Evolutionary conservation across 2,113 vertebrate genomes (phyloP), one percentile per base, ranked within the genome.

Genomic region (Harpagus bidentatus): DNA sequence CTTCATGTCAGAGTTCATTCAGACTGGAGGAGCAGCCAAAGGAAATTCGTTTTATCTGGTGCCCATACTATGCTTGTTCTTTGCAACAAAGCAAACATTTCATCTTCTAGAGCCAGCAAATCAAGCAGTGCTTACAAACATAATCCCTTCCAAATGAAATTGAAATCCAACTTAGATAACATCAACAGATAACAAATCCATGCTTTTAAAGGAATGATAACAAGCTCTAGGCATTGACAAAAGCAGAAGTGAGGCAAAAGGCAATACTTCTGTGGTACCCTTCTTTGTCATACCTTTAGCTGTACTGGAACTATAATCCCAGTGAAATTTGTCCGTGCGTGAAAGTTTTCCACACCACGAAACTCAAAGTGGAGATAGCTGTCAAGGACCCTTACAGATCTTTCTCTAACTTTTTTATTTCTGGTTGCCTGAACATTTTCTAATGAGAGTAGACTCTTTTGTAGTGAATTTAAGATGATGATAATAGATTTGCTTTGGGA

Each of bases 121-220:
- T 90, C 84, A 88, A 82, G 53, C 26, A 70, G 16, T 66, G 42
- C 38, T 83, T 82, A 72, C 87, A 90, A 93, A 90, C 18, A 69
- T 74, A 96, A 96, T 90, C 66, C 40, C 42, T 88, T 96, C 55
- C 42, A 92, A 83, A 93, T 70, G 88, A 90, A 94, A 94, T 47
- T 62, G 45, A 90, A 95, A 86, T 86, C 55, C 79, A 83, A 16
- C 17, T 83, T 90, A 67, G 82, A 70, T 69, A 93, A 62, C n/a
- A 70, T 12, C 23, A 83, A 73, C 26, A 88, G 88, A 86, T 67
- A 91, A 79, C 11, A 84, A 87, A 88, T 72, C 48, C 45, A 73
- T 55, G 45, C 34, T 73, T 94, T 48, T 70, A 92, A 90, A 87
- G 32, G 48, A 83, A 83, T 32, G 13, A 53, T 73, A 67, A 55